Evolutionary conservation across 2,888 invertebrate species (phyloP).

Genomic region (Erebia epiphron): DNA sequence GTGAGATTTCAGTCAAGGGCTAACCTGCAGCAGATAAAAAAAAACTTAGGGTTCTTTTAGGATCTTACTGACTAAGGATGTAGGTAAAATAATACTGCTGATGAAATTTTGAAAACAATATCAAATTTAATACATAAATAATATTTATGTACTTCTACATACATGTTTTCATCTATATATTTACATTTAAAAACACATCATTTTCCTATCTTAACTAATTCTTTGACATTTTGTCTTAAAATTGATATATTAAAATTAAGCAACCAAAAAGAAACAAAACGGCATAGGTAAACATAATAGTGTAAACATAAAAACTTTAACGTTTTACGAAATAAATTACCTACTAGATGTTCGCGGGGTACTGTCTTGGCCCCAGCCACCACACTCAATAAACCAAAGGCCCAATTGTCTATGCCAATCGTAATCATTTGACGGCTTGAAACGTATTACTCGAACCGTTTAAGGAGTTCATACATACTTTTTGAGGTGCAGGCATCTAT

Average conservation of each 20-base stretch:
- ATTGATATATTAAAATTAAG: constrained; percentile 63
- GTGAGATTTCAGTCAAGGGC: no score
- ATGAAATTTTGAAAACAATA: constrained; percentile 82
- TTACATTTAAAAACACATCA: constrained; percentile 81
- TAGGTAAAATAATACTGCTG: constrained; percentile 63
- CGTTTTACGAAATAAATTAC: constrained; percentile 76
- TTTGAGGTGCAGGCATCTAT: no score
- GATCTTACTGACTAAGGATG: background rate
- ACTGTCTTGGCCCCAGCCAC: background rate
- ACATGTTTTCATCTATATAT: constrained; percentile 80
- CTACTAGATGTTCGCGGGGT: constrained; percentile 46
- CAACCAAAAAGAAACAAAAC: constrained; percentile 71
- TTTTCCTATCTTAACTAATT: constrained; percentile 66
- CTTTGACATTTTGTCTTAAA: constrained; percentile 69
- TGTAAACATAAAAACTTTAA: constrained; percentile 64
- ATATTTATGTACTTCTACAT: constrained; percentile 81
- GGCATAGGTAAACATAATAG: constrained; percentile 54
- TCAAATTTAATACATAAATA: constrained; percentile 84
- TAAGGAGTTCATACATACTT: no score
- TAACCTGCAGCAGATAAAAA: no score
- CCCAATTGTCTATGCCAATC: no score
- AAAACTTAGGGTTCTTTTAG: no score
- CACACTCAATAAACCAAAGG: background rate
- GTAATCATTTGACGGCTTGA: no score
- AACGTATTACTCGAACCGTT: no score